These are phyloP conservation scores for Xiphophorus hellerii DNA, from an alignment of 2,113 vertebrate species.

Conservation along the genomic window DNA sequence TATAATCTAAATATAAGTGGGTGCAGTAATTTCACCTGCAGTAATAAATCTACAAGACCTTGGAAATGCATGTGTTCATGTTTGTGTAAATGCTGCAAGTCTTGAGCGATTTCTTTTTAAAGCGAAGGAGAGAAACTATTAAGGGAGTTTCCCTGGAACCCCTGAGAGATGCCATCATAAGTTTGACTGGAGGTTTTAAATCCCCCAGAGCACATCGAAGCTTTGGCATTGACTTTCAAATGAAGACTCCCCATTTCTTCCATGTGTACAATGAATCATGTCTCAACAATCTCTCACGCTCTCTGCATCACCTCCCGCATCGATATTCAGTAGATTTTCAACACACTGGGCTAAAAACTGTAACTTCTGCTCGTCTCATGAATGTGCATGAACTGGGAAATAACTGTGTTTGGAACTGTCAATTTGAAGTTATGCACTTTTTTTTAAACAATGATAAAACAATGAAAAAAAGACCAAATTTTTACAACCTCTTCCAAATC, in stretches of 20 bases:
- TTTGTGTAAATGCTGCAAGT: constrained; percentile 1
- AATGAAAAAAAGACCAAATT: too few relatives aligned
- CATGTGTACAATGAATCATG: constrained; percentile 71
- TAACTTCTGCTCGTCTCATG: constrained; percentile 11
- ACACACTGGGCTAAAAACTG: constrained; percentile 19
- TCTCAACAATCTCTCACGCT: constrained; percentile 58
- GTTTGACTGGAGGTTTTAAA: constrained; percentile 62
- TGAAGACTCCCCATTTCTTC: constrained; percentile 69
- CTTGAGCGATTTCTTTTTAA: constrained; percentile 17
- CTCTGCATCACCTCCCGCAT: constrained; percentile 5
- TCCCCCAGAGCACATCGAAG: constrained; percentile 56
- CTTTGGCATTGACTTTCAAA: constrained; percentile 79
- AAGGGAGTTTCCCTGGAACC: constrained; percentile 37
- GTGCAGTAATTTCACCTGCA: neutral
- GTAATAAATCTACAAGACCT: neutral
- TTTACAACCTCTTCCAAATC: too few relatives aligned
- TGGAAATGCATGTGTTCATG: neutral
- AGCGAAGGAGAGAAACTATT: constrained; percentile 27
- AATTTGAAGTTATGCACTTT: constrained; percentile 23
- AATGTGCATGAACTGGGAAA: neutral
- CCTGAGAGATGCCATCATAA: constrained; percentile 61
- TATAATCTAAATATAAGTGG: neutral
- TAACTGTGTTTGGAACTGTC: neutral
- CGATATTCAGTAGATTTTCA: constrained; percentile 55
- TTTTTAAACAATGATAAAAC: too few relatives aligned